A percentile compares a stretch with the other conserved stretches of the same genome.
phyloP scores from a whole-genome alignment of 2,113 vertebrate genomes.

The Butorides virescens region DNA sequence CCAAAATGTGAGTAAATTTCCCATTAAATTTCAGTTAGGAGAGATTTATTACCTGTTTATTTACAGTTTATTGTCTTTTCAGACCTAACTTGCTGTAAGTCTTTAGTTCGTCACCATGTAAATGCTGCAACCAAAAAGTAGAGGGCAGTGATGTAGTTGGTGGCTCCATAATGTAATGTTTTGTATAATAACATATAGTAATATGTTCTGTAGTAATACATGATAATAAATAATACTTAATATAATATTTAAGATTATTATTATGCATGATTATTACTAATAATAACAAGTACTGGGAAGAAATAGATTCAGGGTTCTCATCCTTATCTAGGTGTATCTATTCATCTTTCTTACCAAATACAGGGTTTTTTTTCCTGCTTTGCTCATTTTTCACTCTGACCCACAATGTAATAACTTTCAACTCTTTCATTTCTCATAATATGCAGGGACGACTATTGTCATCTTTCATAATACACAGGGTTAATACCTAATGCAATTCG shows the following conservation, averaged over 20 bases:
- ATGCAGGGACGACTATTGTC: not conserved
- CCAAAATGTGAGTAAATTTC: conserved; percentile 61
- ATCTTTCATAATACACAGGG: not conserved
- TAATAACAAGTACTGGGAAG: not conserved
- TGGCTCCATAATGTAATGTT: not conserved
- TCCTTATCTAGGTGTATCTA: not conserved
- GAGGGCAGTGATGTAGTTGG: not conserved
- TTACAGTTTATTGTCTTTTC: not conserved
- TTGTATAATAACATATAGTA: not conserved
- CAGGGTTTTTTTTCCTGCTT: not conserved
- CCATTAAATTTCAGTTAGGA: not conserved
- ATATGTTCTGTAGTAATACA: not conserved
- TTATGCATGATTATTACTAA: not conserved
- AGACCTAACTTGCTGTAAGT: not conserved
- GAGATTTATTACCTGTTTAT: not conserved
- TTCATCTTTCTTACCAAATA: not conserved
- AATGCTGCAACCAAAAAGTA: not conserved
- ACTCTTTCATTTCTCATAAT: not conserved
- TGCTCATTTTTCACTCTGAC: not conserved
- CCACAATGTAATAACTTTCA: not conserved
- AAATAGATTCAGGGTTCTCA: not conserved
- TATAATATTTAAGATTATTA: not conserved
- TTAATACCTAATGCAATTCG: not conserved
- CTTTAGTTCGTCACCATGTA: not conserved
- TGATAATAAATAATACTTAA: not conserved